phyloP scores from a whole-genome alignment of 2,888 invertebrate genomes.

The Agapetus fuscipes region DNA sequence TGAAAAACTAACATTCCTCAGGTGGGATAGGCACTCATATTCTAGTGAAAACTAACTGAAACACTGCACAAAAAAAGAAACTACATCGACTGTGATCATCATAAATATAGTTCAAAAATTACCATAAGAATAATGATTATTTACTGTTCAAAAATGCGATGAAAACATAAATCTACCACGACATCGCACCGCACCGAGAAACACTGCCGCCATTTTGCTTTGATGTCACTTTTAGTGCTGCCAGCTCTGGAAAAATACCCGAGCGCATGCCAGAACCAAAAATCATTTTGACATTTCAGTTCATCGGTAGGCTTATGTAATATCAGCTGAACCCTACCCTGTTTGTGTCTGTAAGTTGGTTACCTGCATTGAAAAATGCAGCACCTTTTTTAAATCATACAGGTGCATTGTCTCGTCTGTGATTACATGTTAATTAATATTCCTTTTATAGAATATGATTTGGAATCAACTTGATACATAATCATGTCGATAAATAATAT shows the following conservation, averaged over 20 bases:
- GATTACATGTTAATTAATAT: no score
- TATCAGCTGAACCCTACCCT: no score
- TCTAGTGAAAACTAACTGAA: conserved; percentile 16
- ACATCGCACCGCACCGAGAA: conserved; percentile 42
- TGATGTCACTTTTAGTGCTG: conserved; percentile 35
- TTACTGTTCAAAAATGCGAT: conserved; percentile 9
- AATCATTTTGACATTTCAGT: background rate
- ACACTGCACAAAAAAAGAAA: conserved; percentile 9
- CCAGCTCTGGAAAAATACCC: conserved; percentile 2
- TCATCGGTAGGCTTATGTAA: no score
- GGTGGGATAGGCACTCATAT: conserved; percentile 40
- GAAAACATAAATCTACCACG: conserved; percentile 15
- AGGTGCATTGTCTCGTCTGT: no score
- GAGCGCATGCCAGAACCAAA: conserved; percentile 3
- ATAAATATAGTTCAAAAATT: conserved; percentile 13
- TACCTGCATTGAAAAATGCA: no score
- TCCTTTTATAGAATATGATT: no score
- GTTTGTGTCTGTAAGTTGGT: no score
- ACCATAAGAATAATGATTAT: conserved; percentile 9
- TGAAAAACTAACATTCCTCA: conserved; percentile 57
- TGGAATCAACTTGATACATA: no score
- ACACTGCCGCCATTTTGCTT: conserved; percentile 49
- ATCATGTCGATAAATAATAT: no score
- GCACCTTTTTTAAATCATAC: no score
- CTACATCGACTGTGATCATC: conserved; percentile 8